A percentile compares a stretch with the other conserved stretches of the same genome.
These are phyloP conservation scores for Microcebus ravelobensis DNA, from an alignment of 2,113 vertebrate species.

Conservation along the genomic window DNA sequence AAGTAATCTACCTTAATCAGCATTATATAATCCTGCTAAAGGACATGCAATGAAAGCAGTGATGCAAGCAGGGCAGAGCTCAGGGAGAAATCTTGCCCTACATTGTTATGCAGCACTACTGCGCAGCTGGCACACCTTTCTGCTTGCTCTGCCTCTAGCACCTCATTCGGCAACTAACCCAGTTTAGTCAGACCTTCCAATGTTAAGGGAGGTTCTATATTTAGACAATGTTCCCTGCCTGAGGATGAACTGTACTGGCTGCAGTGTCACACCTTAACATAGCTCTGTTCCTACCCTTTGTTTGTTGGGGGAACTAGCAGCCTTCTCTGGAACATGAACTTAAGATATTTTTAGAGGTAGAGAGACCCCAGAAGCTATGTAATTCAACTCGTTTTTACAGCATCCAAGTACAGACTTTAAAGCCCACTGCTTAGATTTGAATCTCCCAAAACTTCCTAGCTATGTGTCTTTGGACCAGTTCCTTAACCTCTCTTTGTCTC, in stretches of 20 bases:
- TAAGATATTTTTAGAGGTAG: constrained; percentile 14
- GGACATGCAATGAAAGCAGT: constrained; percentile 58
- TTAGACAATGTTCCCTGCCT: constrained; percentile 75
- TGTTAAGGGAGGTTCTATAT: constrained; percentile 75
- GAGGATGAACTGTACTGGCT: constrained; percentile 70
- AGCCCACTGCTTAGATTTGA: neutral
- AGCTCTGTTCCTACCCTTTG: constrained; percentile 35
- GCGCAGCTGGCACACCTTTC: constrained; percentile 69
- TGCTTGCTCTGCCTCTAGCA: constrained; percentile 61
- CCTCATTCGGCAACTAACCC: constrained; percentile 71
- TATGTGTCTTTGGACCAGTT: neutral
- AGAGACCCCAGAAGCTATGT: constrained; percentile 34
- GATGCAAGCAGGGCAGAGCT: constrained; percentile 59
- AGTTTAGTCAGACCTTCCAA: constrained; percentile 75
- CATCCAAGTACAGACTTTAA: neutral
- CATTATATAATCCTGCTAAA: constrained; percentile 52
- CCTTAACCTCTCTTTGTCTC: constrained; percentile 22
- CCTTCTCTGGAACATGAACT: neutral
- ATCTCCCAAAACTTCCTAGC: neutral
- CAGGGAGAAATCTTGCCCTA: constrained; percentile 68
- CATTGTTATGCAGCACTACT: constrained; percentile 40
- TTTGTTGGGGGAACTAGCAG: neutral
- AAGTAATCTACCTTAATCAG: constrained; percentile 72
- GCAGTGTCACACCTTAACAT: constrained; percentile 63
- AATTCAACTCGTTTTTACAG: constrained; percentile 18